These are phyloP conservation scores for Hemithea aestivaria DNA, from an alignment of 2,888 invertebrate species.

Conservation along the genomic window DNA sequence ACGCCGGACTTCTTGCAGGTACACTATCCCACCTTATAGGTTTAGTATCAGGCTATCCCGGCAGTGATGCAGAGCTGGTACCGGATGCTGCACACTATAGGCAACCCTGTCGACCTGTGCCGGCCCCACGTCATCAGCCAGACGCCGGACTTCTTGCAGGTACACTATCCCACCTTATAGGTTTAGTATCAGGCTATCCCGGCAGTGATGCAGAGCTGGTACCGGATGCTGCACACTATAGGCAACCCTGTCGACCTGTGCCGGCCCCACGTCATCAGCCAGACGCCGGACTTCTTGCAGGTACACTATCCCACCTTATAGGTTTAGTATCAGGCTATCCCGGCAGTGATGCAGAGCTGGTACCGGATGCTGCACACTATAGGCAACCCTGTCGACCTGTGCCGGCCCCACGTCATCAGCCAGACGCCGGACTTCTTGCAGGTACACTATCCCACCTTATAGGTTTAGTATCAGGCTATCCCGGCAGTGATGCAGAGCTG, in stretches of 20 bases:
- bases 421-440: constrained; percentile 82
- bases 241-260: constrained; percentile 97
- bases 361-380: constrained; percentile 95
- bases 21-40: too few relatives aligned
- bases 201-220: constrained; percentile 97
- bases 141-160: constrained; percentile 81
- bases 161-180: too few relatives aligned
- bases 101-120: constrained; percentile 95
- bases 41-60: too few relatives aligned
- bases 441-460: too few relatives aligned
- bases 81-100: constrained; percentile 94
- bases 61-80: constrained; percentile 98
- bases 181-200: too few relatives aligned
- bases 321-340: too few relatives aligned
- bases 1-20: constrained; percentile 81
- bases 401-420: constrained; percentile 88
- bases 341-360: constrained; percentile 96
- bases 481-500: constrained; percentile 96
- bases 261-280: constrained; percentile 87
- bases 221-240: constrained; percentile 94
- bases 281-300: constrained; percentile 81
- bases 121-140: constrained; percentile 88
- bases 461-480: too few relatives aligned
- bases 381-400: constrained; percentile 96
- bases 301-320: too few relatives aligned